Percentiles rank a stretch among this genome's conserved stretches.
Evolutionary conservation across 2,888 invertebrate genomes (phyloP).

Genomic region (Cephus pygmeus): DNA sequence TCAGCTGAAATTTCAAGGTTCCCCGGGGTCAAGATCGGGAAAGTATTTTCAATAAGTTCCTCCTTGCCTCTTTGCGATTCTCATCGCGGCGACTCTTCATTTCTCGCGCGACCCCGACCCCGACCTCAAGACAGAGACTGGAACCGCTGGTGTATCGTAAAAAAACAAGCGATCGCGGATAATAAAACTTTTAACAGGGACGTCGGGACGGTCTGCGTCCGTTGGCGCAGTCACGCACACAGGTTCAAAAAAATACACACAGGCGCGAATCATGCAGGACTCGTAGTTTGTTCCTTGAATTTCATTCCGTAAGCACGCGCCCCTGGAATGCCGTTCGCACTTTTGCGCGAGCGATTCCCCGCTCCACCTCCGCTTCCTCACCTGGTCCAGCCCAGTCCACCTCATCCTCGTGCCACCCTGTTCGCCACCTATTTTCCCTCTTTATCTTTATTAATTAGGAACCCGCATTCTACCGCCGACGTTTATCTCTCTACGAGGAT

Average conservation of each 20-base stretch:
- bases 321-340: conserved; percentile 12
- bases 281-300: background rate
- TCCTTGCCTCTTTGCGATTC: background rate
- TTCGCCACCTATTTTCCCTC: conserved; percentile 35
- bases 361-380: background rate
- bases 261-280: background rate
- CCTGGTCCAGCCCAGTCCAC: background rate
- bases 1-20: background rate
- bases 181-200: background rate
- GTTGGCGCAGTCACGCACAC: background rate
- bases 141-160: background rate
- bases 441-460: conserved; percentile 44
- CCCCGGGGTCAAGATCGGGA: background rate
- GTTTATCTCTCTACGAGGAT: conserved; percentile 2
- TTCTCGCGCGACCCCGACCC: background rate
- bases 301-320: background rate
- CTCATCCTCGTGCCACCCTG: conserved; percentile 5
- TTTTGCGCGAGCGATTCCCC: background rate
- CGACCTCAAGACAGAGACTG: background rate
- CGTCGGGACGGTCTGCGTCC: background rate
- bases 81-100: background rate
- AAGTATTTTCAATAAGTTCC: background rate
- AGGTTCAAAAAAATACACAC: background rate
- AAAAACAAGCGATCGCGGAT: background rate
- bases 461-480: conserved; percentile 26